These are phyloP conservation scores for Araneus ventricosus DNA, from an alignment of 1,140 invertebrate species.

Conservation along the genomic window DNA sequence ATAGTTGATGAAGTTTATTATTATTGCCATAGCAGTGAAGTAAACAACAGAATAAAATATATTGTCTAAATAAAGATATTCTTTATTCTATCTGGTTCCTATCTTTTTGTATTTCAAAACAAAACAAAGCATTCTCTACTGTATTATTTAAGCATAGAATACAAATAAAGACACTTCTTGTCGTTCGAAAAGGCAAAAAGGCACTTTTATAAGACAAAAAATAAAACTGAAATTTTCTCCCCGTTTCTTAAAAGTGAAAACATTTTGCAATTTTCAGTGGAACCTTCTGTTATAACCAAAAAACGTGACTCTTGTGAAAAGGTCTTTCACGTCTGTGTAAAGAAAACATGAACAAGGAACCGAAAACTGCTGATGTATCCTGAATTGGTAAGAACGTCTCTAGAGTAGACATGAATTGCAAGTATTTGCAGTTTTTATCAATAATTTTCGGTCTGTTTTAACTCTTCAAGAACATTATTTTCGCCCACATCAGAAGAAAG, in stretches of 20 bases:
- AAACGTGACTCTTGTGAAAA: constrained; percentile 10
- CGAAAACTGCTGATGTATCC: background rate
- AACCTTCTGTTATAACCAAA: background rate
- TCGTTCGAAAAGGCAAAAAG: background rate
- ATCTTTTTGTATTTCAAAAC: background rate
- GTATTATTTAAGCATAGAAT: background rate
- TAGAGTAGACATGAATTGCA: background rate
- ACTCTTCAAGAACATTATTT: no score
- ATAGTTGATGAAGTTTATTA: no score
- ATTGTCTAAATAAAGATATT: background rate
- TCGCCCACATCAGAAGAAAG: no score
- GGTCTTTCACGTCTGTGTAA: background rate
- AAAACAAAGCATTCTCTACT: background rate
- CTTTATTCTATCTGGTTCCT: background rate
- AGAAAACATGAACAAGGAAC: background rate
- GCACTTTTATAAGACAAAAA: background rate
- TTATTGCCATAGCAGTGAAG: no score
- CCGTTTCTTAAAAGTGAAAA: background rate
- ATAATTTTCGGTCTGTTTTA: no score
- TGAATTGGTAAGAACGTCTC: background rate
- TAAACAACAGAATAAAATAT: no score
- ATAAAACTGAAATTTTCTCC: background rate
- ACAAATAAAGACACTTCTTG: background rate
- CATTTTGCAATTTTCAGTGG: background rate
- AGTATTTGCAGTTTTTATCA: background rate